Evolutionary conservation across 2,888 invertebrate species (phyloP), one percentile per base, ranked within the genome.

Genomic region (Cepaea hortensis): DNA sequence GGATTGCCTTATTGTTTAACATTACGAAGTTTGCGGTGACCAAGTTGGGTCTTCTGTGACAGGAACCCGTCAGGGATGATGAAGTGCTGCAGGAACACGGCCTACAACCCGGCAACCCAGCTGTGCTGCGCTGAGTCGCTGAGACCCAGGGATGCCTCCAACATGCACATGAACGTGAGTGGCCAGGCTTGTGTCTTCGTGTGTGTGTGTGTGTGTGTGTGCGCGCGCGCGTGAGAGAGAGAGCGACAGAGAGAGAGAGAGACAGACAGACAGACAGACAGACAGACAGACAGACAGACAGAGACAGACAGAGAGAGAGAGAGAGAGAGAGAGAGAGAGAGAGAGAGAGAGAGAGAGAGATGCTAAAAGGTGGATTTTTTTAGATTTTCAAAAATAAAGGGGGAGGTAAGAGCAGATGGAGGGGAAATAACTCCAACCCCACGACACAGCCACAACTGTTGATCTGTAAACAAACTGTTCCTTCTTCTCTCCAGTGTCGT

Each of bases 121-220:
- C 81, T 86, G 86, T 86, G 86, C 46, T 86, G 86, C 68, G 86
- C 82, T 5, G 86, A 86, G 61, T 9, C 73, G 9, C 76, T 86
- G n/a, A 86, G 62, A 55, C 81, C 86, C 4, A 46, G 86, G 68
- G 15, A 15, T 11, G 76, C 81, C n/a, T 35, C 61, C 11, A 35
- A 81, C 46, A 70, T n/a, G 20, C 11, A 68, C 75, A 48, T 82
- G 75, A 76, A 82, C 23, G 86, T 86, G 62, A 86, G 86, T 55
- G 55, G 6, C 55, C 55, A 9, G 55, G 55, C 55, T 55, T 55
- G 7, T 55, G 7, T 11, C 35, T 35, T 35, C 35, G 35, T 35
- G 35, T 35, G 35, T 35, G 35, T 35, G 35, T 35, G 35, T 35
- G 35, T 35, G 35, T 35, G 35, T 35, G n/a, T n/a, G n/a, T n/a